Conservation (phyloP, 2,888 invertebrate species). For the Furcula furcula region DNA sequence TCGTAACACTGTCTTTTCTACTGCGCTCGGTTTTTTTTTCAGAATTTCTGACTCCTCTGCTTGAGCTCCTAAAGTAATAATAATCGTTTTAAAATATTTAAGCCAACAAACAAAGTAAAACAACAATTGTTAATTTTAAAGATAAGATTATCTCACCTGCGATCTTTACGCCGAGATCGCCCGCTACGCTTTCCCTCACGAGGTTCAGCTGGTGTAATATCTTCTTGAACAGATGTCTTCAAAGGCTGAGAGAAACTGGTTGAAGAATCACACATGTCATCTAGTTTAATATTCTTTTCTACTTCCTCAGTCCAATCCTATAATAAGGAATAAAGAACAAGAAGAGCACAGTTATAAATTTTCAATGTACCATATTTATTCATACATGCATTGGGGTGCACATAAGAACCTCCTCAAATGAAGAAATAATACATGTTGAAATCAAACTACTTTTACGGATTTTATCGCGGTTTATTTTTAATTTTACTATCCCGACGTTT, state of each 20-base stretch:
- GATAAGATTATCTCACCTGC: constrained; percentile 45
- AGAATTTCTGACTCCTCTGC: constrained; percentile 62
- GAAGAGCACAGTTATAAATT: no score
- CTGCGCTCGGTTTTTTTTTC: constrained; percentile 63
- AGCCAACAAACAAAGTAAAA: background rate
- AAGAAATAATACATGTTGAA: no score
- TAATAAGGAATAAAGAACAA: no score
- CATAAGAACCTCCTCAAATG: no score
- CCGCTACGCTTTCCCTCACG: constrained; percentile 61
- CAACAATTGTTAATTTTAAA: constrained; percentile 2
- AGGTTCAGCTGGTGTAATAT: constrained; percentile 51
- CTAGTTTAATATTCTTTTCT: constrained; percentile 71
- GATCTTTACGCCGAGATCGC: constrained; percentile 63
- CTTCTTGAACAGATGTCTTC: constrained; percentile 48
- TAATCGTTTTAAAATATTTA: background rate
- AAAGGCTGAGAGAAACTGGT: constrained; percentile 59
- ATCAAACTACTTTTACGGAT: no score
- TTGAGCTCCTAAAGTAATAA: constrained; percentile 58
- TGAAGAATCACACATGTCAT: constrained; percentile 62
- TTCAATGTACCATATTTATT: no score
- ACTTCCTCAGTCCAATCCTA: constrained; percentile 80
- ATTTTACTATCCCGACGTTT: no score
- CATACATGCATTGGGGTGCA: no score
- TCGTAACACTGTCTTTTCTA: constrained; percentile 66
- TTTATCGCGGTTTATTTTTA: no score